phyloP scores from a whole-genome alignment of 2,888 invertebrate genomes.

The Amphiduros pacificus region DNA sequence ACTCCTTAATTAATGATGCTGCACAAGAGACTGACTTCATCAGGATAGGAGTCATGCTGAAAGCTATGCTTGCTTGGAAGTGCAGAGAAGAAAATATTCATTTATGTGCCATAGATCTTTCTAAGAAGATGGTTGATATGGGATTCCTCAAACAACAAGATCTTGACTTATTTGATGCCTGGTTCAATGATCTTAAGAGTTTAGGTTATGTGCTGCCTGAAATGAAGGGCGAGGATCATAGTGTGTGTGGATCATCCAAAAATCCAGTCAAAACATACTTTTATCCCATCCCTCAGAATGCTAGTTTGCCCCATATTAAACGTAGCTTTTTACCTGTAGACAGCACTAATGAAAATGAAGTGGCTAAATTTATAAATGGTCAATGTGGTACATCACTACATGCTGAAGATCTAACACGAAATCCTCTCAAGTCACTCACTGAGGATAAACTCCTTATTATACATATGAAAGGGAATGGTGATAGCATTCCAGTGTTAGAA shows the following conservation, averaged over 20 bases:
- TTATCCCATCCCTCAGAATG: background rate
- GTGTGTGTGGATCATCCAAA: background rate
- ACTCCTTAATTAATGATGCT: conserved; percentile 35
- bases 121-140: conserved; percentile 20
- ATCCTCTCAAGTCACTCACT: no score
- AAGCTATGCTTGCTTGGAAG: conserved; percentile 30
- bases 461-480: no score
- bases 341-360: background rate
- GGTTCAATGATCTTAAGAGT: conserved; percentile 29
- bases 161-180: conserved; percentile 29
- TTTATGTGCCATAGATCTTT: conserved; percentile 27
- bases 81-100: conserved; percentile 30
- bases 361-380: background rate
- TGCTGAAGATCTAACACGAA: background rate
- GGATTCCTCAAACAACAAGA: conserved; percentile 25
- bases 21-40: conserved; percentile 34
- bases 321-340: background rate
- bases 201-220: conserved; percentile 27
- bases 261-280: background rate
- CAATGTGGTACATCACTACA: background rate
- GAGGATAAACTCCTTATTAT: no score
- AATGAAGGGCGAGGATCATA: background rate
- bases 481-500: no score
- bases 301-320: background rate
- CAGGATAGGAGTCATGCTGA: conserved; percentile 27